Evolutionary conservation across 1,140 invertebrate genomes (phyloP), one percentile per base, ranked within the genome.

Genomic region (Tetramorium simillimum): DNA sequence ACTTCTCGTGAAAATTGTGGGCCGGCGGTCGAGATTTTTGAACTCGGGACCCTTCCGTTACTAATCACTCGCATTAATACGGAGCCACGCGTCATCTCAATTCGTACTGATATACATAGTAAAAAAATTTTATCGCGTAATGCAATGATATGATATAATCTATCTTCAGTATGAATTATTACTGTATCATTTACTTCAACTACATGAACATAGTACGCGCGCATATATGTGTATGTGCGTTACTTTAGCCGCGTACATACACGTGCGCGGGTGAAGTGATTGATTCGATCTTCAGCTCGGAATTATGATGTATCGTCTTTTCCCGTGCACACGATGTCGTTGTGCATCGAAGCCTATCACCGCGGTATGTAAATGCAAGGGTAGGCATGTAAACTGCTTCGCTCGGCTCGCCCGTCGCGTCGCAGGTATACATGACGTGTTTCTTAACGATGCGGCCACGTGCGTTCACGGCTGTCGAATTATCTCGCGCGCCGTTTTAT

Each of bases 401-500:
- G 43, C 78, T 40, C 49, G 37, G 46, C 53, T 53, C 40, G 46
- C 37, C 49, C 72, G 3, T 62, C 56, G 73, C 72, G 3, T 62
- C 56, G 73, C 86, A 91, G 90, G 89, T 92, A 91, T 62, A 53
- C n/a, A 81, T 53, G 53, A 88, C 75, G 62, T 62, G 86, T 88
- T 80, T 72, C 81, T 86, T 91, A 92, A 92, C 91, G 92, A 92
- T 56, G 62, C 51, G 37, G 91, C 28, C 92, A 92, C 92, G 92
- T 92, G 92, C 81, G 85, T 90, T 85, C 87, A 90, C 85, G 89
- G 87, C 33, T 89, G 86, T 91, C 90, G 90, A 92, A 92, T 92
- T 92, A 92, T 92, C 73, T 65, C 81, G 43, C 43, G 40, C 77
- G 65, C 73, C 33, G 77, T 43, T 81, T 87, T 87, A 87, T 87